Evolutionary conservation across 92 coral and sea anemone species (phyloP).

Genomic region (Isaurus tuberculatus): DNA sequence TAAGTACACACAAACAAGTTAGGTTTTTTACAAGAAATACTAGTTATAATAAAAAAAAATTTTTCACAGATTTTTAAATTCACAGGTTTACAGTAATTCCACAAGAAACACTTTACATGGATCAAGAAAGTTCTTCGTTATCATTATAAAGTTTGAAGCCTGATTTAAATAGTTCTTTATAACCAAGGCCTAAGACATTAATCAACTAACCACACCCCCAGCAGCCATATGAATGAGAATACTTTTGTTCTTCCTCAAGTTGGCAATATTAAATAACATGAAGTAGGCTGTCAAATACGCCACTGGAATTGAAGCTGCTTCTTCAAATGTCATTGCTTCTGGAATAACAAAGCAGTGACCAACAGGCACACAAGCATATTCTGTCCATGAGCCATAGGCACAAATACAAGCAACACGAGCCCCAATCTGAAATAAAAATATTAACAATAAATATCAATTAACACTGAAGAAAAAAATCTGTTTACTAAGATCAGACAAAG

Average conservation of each 20-base stretch:
- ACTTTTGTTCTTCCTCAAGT: constrained; percentile 77
- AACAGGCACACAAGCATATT: constrained; percentile 70
- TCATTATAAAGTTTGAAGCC: no score
- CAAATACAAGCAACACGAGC: constrained; percentile 75
- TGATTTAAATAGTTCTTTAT: not conserved
- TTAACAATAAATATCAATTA: not conserved
- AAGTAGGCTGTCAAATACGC: constrained; percentile 88
- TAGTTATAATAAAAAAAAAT: no score
- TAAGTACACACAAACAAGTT: no score
- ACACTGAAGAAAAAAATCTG: not conserved
- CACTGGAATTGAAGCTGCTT: constrained; percentile 88
- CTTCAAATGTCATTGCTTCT: constrained; percentile 93
- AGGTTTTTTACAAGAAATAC: no score
- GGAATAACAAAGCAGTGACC: constrained; percentile 72
- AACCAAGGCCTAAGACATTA: not conserved
- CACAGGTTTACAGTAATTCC: no score
- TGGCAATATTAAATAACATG: constrained; percentile 83
- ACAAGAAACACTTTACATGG: no score
- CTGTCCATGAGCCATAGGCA: constrained; percentile 78
- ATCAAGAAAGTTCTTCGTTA: no score
- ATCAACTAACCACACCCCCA: constrained; percentile 93
- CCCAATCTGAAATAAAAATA: constrained; percentile 71
- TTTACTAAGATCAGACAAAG: no score
- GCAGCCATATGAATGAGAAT: constrained; percentile 97
- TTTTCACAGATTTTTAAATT: no score